phyloP scores from a whole-genome alignment of 2,797 vertebrate species.

The Trematomus bernacchii region DNA sequence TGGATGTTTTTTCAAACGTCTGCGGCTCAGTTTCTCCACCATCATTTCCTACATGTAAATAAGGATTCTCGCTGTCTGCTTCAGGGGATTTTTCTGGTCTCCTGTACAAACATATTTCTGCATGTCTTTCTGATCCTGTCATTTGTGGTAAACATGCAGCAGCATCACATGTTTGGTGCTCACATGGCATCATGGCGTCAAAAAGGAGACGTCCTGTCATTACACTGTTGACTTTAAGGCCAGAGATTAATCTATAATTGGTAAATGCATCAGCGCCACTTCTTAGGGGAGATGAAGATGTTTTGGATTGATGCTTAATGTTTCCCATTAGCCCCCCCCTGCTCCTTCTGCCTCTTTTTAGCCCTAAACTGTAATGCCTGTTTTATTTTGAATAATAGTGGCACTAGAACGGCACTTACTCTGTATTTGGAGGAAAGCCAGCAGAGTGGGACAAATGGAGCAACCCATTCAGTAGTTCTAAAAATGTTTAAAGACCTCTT shows the following conservation, averaged over 20 bases:
- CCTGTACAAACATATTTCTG: slow-evolving; percentile 27
- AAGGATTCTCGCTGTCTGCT: slow-evolving; percentile 11
- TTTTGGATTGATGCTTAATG: slow-evolving; percentile 43
- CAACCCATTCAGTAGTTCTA: slow-evolving; percentile 65
- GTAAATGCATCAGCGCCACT: slow-evolving; percentile 53
- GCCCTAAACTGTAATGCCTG: slow-evolving; percentile 58
- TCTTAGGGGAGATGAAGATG: slow-evolving; percentile 47
- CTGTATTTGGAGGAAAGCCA: slow-evolving; percentile 68
- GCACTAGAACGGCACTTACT: slow-evolving; percentile 64
- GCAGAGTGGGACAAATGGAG: slow-evolving; percentile 69
- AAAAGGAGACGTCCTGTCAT: slow-evolving; percentile 58
- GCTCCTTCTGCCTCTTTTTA: slow-evolving; percentile 50
- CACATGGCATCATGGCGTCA: slow-evolving; percentile 47
- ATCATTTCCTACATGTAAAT: slow-evolving; percentile 40
- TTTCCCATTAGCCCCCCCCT: slow-evolving; percentile 47
- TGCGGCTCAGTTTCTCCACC: slow-evolving; percentile 16
- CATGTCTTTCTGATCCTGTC: slow-evolving; percentile 35
- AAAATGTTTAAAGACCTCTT: slow-evolving; percentile 59
- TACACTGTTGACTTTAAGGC: slow-evolving; percentile 40
- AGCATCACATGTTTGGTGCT: slow-evolving; percentile 41
- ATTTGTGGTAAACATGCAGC: slow-evolving; percentile 35
- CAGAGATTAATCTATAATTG: slow-evolving; percentile 68
- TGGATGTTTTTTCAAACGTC: slow-evolving; percentile 5
- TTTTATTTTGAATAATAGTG: slow-evolving; percentile 66
- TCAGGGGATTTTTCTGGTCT: slow-evolving; percentile 26